phyloP scores from a whole-genome alignment of 1,140 invertebrate genomes.

The Phenacoccus solenopsis region DNA sequence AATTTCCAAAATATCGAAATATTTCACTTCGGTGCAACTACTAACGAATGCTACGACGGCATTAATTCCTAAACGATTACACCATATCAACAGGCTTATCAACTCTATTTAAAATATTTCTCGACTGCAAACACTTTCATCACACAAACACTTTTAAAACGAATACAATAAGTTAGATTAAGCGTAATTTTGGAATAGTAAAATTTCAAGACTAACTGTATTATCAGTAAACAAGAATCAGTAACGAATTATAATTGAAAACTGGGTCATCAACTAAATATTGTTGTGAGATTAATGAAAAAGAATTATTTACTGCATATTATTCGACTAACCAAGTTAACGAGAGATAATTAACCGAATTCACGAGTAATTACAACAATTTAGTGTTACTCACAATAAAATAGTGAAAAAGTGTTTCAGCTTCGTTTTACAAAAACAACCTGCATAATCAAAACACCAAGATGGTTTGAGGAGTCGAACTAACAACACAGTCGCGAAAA shows the following conservation, averaged over 20 bases:
- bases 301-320: background rate
- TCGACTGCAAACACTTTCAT: no score
- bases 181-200: no score
- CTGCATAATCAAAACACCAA: background rate
- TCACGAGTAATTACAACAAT: background rate
- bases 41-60: background rate
- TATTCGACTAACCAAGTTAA: background rate
- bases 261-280: constrained; percentile 9
- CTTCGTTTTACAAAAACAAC: background rate
- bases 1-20: background rate
- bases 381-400: background rate
- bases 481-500: background rate
- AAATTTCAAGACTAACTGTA: background rate
- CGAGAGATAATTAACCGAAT: background rate
- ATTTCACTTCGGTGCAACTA: background rate
- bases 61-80: background rate
- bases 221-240: constrained; percentile 8
- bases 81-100: background rate
- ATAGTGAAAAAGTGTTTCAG: background rate
- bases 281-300: background rate
- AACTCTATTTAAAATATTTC: no score
- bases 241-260: background rate
- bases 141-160: no score
- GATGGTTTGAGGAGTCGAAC: background rate
- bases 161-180: no score